A percentile compares a stretch with the other conserved stretches of the same genome.
Evolutionary conservation across 2,888 invertebrate genomes (phyloP).

Genomic region (Chalcosyrphus nemorum): DNA sequence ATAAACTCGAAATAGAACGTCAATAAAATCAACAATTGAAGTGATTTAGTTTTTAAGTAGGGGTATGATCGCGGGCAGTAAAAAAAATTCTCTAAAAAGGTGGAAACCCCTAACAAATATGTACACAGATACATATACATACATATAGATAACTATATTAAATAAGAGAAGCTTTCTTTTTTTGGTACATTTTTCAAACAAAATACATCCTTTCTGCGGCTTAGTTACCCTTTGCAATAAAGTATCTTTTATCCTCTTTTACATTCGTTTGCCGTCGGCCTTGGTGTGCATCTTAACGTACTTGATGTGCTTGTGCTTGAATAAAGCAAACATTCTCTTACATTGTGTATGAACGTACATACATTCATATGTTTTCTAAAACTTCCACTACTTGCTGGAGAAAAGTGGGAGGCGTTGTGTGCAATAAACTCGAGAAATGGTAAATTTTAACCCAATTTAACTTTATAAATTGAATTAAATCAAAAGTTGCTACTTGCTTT

Average conservation of each 20-base stretch:
- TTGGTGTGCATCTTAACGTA: neutral
- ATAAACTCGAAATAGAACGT: no score
- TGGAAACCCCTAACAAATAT: no score
- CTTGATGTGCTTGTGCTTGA: neutral
- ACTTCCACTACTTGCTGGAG: neutral
- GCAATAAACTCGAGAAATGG: neutral
- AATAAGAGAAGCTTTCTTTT: no score
- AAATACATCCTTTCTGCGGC: neutral
- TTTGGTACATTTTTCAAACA: neutral
- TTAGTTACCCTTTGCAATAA: neutral
- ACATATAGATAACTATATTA: no score
- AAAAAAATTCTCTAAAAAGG: no score
- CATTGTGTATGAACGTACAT: no score
- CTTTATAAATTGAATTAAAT: conserved; percentile 28
- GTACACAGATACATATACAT: no score
- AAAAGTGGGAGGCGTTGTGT: neutral
- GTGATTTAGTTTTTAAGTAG: neutral
- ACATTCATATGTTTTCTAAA: neutral
- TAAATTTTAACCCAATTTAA: conserved; percentile 23
- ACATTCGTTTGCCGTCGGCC: neutral
- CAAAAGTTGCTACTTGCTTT: conserved; percentile 1
- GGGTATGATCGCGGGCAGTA: no score
- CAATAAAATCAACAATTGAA: neutral
- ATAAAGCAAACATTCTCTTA: neutral
- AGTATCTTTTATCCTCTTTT: neutral